Base-by-base conservation (phyloP, 2,113 vertebrate species). In the Conger conger region DNA sequence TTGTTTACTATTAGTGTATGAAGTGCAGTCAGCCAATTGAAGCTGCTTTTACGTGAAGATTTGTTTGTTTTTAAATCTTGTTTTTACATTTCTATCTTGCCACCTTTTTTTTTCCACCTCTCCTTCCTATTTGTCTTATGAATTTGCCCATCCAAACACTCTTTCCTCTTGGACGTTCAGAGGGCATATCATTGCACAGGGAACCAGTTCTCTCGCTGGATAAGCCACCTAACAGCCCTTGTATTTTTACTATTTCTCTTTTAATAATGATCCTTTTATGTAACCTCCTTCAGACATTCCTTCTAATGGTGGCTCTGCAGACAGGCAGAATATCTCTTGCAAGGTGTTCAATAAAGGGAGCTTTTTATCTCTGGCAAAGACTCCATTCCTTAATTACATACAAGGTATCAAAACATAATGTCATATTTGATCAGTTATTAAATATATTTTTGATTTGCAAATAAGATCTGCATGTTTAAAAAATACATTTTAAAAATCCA, bases 1-100 rank as follows among this genome's bases (percentile, higher is more conserved):
- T 73, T 73, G 68, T 73, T 73, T 73, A 73, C 68, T 27, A 73
- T 73, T 73, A 27, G 30, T 73, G n/a, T 33, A 73, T 73, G n/a
- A 73, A 73, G 11, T n/a, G 13, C n/a, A 13, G 27, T 73, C n/a
- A 73, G 5, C 27, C 68, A 6, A 33, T 73, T n/a, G 27, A n/a
- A 13, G 27, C 5, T 27, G 11, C 7, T 33, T 73, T 30, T 6
- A 11, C 13, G 68, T 27, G n/a, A 33, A 73, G n/a, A 73, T 30
- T 73, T 73, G 9, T 73, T 73, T 30, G 20, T 73, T 73, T 73
- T 73, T 73, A 4, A 8, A 23, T 27, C 23, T 27, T 0, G 15
- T 57, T 57, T 63, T 63, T 63, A 63, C 27, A 0, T 63, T 63
- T 3, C 23, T 27, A 60, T 23, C 27, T 27, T 27, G 3, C 0